Evolutionary conservation across 2,888 invertebrate genomes (phyloP).

Genomic region (Callinectes sapidus): DNA sequence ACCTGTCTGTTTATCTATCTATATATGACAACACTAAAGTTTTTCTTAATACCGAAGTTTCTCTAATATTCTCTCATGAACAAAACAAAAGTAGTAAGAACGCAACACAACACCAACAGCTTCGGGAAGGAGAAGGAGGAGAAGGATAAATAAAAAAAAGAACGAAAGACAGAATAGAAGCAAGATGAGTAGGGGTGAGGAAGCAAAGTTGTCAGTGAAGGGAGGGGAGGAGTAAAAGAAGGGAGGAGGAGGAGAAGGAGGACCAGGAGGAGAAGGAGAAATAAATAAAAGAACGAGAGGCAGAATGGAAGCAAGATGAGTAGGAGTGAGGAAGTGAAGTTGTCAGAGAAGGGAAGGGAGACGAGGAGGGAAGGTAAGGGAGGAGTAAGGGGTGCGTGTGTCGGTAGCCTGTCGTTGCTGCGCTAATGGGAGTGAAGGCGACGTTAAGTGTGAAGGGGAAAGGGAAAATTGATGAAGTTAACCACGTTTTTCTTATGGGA

Average conservation of each 20-base stretch:
- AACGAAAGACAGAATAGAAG: background rate
- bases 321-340: background rate
- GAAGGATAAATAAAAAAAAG: background rate
- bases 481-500: background rate
- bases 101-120: background rate
- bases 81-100: too few species aligned
- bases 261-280: background rate
- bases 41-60: too few species aligned
- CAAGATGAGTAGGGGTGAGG: background rate
- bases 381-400: background rate
- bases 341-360: slow-evolving; percentile 4
- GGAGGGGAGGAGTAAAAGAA: background rate
- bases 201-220: background rate
- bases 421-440: slow-evolving; percentile 1
- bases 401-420: background rate
- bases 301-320: background rate
- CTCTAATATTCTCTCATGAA: too few species aligned
- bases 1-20: too few species aligned
- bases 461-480: background rate
- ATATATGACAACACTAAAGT: too few species aligned
- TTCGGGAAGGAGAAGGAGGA: background rate
- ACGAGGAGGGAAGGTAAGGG: background rate
- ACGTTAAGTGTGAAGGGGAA: background rate
- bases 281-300: background rate
- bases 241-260: background rate